Conservation (phyloP, 2,797 vertebrate genomes). For the Glossophaga mutica region DNA sequence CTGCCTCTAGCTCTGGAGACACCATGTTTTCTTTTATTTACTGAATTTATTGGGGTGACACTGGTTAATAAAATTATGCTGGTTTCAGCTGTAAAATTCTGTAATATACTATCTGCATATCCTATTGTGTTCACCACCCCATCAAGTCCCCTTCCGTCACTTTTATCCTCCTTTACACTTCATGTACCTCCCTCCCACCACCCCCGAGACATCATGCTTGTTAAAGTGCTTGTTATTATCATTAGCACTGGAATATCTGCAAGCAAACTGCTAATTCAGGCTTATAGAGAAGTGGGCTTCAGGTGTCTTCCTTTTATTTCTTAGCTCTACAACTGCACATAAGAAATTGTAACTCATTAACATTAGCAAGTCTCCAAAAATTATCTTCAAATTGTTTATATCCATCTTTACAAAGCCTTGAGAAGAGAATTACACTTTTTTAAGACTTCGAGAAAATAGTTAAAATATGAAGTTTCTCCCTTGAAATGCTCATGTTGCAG, state of each 20-base stretch:
- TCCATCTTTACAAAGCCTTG: background rate
- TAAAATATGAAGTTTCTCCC: background rate
- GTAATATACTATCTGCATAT: too few species aligned
- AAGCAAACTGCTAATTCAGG: background rate
- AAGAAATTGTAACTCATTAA: background rate
- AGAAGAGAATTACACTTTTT: background rate
- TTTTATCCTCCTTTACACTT: background rate
- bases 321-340: background rate
- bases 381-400: background rate
- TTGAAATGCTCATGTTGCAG: background rate
- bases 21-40: background rate
- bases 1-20: background rate
- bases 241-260: background rate
- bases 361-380: background rate
- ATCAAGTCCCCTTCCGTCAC: background rate
- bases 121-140: background rate
- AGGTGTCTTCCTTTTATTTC: background rate
- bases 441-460: background rate
- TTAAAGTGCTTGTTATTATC: background rate
- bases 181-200: background rate
- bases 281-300: background rate
- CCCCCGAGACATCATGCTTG: background rate
- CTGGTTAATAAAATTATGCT: background rate
- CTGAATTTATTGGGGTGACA: background rate
- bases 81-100: background rate